Conservation (phyloP, 2,113 vertebrate genomes). For the Bettongia penicillata region DNA sequence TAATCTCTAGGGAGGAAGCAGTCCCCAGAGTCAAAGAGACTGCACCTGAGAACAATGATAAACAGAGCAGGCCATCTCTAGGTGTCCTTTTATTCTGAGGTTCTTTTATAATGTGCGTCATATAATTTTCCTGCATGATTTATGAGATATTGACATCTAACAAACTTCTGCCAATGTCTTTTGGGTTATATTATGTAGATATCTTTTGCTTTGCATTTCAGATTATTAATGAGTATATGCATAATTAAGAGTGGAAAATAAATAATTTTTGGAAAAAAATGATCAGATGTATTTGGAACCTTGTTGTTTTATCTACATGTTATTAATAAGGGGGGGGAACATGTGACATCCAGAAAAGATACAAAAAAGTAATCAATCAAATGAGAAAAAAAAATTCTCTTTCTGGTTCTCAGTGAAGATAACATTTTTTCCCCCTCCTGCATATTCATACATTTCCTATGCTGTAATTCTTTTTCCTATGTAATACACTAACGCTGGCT, state of each 20-base stretch:
- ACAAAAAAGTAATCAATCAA: neutral
- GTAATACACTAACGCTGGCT: neutral
- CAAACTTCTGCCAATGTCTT: neutral
- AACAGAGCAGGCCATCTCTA: neutral
- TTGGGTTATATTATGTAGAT: neutral
- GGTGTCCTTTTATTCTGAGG: neutral
- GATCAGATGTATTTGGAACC: neutral
- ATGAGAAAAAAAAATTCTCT: neutral
- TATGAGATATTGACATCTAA: neutral
- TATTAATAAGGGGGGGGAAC: neutral
- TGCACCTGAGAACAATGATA: neutral
- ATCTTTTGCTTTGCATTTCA: conserved; percentile 41
- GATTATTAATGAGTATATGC: conserved; percentile 12
- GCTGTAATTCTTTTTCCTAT: neutral
- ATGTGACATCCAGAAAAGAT: neutral
- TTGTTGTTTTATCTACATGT: neutral
- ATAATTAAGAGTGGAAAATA: neutral
- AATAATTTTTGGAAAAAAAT: neutral
- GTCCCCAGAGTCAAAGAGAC: neutral
- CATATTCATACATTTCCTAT: neutral
- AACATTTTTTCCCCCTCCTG: neutral
- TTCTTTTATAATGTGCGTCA: neutral
- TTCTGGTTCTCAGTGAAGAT: neutral
- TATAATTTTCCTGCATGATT: conserved; percentile 2
- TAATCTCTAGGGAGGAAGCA: neutral